Evolutionary conservation across 2,797 vertebrate species (phyloP).

Genomic region (Zenarchopterus dispar): DNA sequence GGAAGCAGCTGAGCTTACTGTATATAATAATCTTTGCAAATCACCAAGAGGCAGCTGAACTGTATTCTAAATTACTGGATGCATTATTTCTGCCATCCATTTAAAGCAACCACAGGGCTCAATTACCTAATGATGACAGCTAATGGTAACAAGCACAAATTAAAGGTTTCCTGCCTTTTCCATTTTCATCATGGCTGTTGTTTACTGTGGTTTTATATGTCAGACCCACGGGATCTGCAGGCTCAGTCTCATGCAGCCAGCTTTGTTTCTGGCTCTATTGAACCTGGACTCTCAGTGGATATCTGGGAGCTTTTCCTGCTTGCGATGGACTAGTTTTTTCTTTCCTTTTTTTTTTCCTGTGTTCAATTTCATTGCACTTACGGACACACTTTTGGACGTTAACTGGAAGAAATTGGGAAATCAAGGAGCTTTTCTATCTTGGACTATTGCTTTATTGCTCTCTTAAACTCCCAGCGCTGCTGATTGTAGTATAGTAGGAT

Average conservation of each 20-base stretch:
- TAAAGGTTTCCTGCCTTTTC: conserved; percentile 36
- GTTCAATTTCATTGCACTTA: conserved; percentile 51
- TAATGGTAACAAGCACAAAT: conserved; percentile 53
- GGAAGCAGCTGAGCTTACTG: conserved; percentile 12
- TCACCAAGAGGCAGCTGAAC: conserved; percentile 1
- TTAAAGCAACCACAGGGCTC: conserved; percentile 27
- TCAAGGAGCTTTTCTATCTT: conserved; percentile 34
- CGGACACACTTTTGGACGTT: conserved; percentile 37
- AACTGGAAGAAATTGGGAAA: conserved; percentile 41
- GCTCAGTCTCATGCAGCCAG: conserved; percentile 53
- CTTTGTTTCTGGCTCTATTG: conserved; percentile 65
- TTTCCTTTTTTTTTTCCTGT: background rate
- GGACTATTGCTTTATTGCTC: conserved; percentile 4
- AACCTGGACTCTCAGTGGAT: conserved; percentile 61
- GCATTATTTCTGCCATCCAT: background rate
- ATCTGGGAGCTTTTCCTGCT: conserved; percentile 42
- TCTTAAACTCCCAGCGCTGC: conserved; percentile 19
- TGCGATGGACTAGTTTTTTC: conserved; percentile 12
- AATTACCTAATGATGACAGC: conserved; percentile 42
- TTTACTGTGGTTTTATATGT: conserved; percentile 44
- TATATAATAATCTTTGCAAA: conserved; percentile 25
- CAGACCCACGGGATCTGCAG: conserved; percentile 41
- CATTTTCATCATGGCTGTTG: conserved; percentile 41
- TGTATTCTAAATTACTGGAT: background rate
- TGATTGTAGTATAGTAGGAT: conserved; percentile 20